Evolutionary conservation across 1,140 invertebrate species (phyloP), one percentile per base, ranked within the genome.

Genomic region (Chironomus tepperi): DNA sequence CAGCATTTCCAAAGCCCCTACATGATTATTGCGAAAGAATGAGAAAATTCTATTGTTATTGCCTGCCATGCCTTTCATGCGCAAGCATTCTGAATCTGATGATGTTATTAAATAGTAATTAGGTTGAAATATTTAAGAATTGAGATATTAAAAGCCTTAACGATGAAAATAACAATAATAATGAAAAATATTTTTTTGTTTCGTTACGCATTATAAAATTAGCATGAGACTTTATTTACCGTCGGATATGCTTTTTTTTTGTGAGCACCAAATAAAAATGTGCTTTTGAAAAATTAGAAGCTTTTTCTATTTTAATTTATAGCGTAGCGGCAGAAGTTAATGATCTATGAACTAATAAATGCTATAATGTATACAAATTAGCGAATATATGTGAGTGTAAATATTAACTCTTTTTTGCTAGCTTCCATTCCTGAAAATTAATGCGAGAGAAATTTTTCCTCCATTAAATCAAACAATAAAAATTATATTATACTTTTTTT

Each of bases 101-200:
- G 65, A 70, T 70, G 65, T 70, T 70, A 70, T 70, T 70, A 70
- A 70, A 70, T 21, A 70, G 65, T 70, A 70, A 70, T 70, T 70
- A 70, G 65, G 16, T 70, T 70, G 65, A 70, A 70, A 70, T 70
- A 21, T 70, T 18, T 70, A 70, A 9, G 19, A 70, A 70, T 70
- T 70, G 18, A 70, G 65, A 70, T 70, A 70, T 70, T 70, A 70
- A 19, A 70, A 21, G 19, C 16, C n/a, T 70, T 70, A 70, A 70
- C 47, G 8, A 57, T 70, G 65, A 9, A 21, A 70, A 70, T 70
- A 70, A 21, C n/a, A 19, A 16, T 19, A 70, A 70, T 19, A 70
- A 70, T 19, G 18, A 70, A 18, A 70, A 70, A 70, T 18, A n/a
- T n/a, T n/a, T n/a, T 70, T 18, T 70, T 21, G n/a, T 57, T 70